Evolutionary conservation across 2,888 invertebrate species (phyloP).

Genomic region (Trichacis sp.): DNA sequence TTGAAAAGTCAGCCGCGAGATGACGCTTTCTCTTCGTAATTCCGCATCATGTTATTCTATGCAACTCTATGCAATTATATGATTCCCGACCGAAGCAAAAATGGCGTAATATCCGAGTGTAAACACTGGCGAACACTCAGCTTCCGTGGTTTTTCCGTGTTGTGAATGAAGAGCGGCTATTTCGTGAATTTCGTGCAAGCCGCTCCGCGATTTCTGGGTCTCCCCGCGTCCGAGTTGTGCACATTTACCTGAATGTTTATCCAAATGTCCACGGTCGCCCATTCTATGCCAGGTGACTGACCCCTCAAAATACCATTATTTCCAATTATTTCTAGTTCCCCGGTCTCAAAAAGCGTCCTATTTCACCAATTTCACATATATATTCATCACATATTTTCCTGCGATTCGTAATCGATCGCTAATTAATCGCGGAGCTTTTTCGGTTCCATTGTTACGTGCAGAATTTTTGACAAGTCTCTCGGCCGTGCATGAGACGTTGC

Average conservation of each 20-base stretch:
- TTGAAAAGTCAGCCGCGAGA: no score
- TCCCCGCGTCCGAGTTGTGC: constrained; percentile 20
- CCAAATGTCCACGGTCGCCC: constrained; percentile 67
- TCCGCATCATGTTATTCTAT: no score
- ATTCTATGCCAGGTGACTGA: constrained; percentile 67
- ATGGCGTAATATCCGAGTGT: constrained; percentile 65
- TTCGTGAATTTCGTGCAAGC: constrained; percentile 7
- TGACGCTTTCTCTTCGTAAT: no score
- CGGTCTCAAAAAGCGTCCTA: no score
- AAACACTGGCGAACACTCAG: constrained; percentile 55
- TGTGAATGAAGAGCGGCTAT: constrained; percentile 30
- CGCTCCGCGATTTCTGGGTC: constrained; percentile 9
- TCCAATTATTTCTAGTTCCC: no score
- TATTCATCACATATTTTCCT: no score
- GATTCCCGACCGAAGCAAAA: constrained; percentile 57
- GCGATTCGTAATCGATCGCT: not conserved
- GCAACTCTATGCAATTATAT: no score
- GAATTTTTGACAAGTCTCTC: not conserved
- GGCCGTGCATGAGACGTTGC: not conserved
- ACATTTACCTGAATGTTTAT: constrained; percentile 65
- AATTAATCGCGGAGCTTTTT: no score
- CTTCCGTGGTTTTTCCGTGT: no score
- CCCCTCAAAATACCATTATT: no score
- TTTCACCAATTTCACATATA: no score
- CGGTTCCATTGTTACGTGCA: not conserved